Percentiles rank a stretch among this genome's conserved stretches.
Conservation (phyloP, 2,113 vertebrate genomes). For the Hiodon tergisus region DNA sequence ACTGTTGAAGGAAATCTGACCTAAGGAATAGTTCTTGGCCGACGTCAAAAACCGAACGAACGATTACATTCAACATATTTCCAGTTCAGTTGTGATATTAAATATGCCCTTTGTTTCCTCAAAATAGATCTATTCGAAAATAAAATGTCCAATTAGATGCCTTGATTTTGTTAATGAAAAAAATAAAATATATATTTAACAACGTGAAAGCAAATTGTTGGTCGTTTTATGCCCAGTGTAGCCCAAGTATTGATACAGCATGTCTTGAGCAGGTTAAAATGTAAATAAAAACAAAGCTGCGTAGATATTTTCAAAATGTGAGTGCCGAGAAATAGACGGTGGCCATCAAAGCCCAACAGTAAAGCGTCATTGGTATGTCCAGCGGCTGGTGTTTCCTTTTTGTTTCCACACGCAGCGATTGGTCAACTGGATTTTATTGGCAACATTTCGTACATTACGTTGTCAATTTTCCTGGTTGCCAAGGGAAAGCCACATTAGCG, state of each 20-base stretch:
- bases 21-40: not conserved
- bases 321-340: conserved; percentile 15
- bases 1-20: conserved; percentile 5
- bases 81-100: not conserved
- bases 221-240: too few species aligned
- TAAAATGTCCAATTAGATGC: not conserved
- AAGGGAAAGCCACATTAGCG: not conserved
- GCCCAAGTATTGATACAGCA: not conserved
- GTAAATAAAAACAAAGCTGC: conserved; percentile 14
- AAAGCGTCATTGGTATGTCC: conserved; percentile 4
- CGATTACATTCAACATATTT: not conserved
- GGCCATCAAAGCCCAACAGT: conserved; percentile 21
- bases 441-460: conserved; percentile 3
- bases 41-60: not conserved
- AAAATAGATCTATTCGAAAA: not conserved
- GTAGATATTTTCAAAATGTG: conserved; percentile 15
- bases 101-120: not conserved
- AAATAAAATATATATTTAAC: not conserved
- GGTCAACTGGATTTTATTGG: conserved; percentile 8
- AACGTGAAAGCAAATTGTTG: not conserved
- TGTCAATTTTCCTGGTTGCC: not conserved
- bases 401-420: conserved; percentile 1
- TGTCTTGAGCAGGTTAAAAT: not conserved
- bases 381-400: not conserved
- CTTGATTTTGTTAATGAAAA: too few species aligned